Evolutionary conservation across 1,140 invertebrate species (phyloP).

Genomic region (Helicorthomorpha holstii): DNA sequence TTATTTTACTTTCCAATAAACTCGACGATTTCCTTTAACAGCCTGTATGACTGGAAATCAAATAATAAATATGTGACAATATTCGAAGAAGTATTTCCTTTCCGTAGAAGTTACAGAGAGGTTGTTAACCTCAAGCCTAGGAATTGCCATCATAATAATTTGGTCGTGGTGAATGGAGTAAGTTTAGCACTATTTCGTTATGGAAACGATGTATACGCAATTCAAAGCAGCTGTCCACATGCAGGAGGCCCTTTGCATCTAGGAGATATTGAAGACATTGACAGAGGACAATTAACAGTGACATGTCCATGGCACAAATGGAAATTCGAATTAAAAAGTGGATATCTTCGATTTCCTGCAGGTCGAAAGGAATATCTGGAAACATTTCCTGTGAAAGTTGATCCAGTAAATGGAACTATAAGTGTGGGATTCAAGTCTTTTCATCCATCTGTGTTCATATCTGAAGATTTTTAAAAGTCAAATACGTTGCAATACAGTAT

Average conservation of each 20-base stretch:
- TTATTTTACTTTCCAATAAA: too few species aligned
- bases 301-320: slow-evolving; percentile 22
- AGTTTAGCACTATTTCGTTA: slow-evolving; percentile 17
- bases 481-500: too few species aligned
- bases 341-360: slow-evolving; percentile 4
- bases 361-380: not conserved
- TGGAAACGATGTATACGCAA: slow-evolving; percentile 16
- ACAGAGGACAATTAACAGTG: slow-evolving; percentile 15
- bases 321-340: slow-evolving; percentile 17
- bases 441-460: not conserved
- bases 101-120: too few species aligned
- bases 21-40: too few species aligned
- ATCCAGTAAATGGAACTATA: not conserved
- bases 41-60: too few species aligned
- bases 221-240: slow-evolving; percentile 20
- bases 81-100: too few species aligned
- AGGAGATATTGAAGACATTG: slow-evolving; percentile 20
- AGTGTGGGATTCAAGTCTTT: not conserved
- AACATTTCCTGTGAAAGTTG: not conserved
- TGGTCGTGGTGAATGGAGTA: slow-evolving; percentile 16
- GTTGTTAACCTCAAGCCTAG: too few species aligned
- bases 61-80: too few species aligned
- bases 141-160: not conserved
- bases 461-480: not conserved
- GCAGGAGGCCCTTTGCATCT: slow-evolving; percentile 20